Evolutionary conservation across 2,888 invertebrate genomes (phyloP), one percentile per base, ranked within the genome.

Genomic region (Copidosoma aretas): DNA sequence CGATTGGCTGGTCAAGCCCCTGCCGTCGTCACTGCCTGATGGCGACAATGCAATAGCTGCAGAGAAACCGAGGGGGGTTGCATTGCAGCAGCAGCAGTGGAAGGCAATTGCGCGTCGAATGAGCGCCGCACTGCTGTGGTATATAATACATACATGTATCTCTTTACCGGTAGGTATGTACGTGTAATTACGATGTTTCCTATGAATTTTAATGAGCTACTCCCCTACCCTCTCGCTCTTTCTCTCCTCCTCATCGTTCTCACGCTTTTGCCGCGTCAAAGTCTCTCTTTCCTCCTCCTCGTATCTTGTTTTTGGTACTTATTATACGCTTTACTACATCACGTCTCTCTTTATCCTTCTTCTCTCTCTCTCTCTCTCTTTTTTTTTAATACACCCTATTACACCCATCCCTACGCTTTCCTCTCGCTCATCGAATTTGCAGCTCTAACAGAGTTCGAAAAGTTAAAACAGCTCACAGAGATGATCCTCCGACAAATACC

Each of bases 121-220:
- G 52, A 60, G 24, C 64, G 56, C 60, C 32, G 62, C n/a, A 17
- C 65, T 15, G n/a, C n/a, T n/a, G n/a, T n/a, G n/a, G n/a, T n/a
- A n/a, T n/a, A n/a, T n/a, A n/a, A n/a, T n/a, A n/a, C n/a, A n/a
- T n/a, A 19, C n/a, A n/a, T n/a, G 43, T 57, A 22, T 41, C 19
- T 59, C 63, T 60, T 57, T 56, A 46, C 57, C 56, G 62, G 64
- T 68, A 32, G 32, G 32, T 8, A 32, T 64, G 52, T 64, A 58
- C 60, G 60, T 67, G 60, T 68, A 72, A 72, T 72, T 70, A 70
- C 67, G 57, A 58, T 66, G 64, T 70, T 72, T 72, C 70, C 72
- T 66, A 72, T 72, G 70, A 70, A 72, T 72, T 72, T 72, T 72
- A 72, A 72, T 70, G 62, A 67, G 58, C 41, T 58, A n/a, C n/a